Conservation (phyloP, 2,888 invertebrate genomes). For the Macrosoma leucophasiata region DNA sequence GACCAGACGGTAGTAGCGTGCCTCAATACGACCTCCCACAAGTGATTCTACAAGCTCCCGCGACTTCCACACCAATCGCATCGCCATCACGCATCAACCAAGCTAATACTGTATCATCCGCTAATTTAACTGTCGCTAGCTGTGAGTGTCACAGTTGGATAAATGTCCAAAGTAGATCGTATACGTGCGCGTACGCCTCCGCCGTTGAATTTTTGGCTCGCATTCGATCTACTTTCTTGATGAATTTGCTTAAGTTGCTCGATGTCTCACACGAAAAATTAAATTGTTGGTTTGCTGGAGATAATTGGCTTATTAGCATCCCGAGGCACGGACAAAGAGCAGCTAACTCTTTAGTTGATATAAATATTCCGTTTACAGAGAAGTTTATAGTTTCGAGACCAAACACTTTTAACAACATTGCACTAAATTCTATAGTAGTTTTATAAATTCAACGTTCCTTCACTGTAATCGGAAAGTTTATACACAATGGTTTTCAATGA, state of each 20-base stretch:
- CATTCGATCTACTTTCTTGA: constrained; percentile 47
- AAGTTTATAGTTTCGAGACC: too few relatives aligned
- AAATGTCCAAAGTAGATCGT: constrained; percentile 47
- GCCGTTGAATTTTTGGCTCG: constrained; percentile 14
- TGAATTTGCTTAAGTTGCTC: constrained; percentile 49
- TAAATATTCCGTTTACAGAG: constrained; percentile 16
- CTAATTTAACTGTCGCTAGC: constrained; percentile 75
- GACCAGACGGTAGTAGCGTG: constrained; percentile 78
- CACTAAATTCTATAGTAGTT: too few relatives aligned
- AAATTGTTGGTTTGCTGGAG: constrained; percentile 14
- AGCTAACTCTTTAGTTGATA: constrained; percentile 34
- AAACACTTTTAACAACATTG: too few relatives aligned
- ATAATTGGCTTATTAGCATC: constrained; percentile 28
- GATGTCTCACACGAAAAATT: constrained; percentile 32
- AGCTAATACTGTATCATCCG: constrained; percentile 69
- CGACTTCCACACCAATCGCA: constrained; percentile 74
- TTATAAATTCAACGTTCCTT: too few relatives aligned
- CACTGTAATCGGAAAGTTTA: constrained; percentile 16
- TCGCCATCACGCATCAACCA: constrained; percentile 71
- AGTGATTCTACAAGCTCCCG: constrained; percentile 86
- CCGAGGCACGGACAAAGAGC: constrained; percentile 35
- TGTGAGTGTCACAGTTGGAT: constrained; percentile 78
- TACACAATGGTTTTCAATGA: too few relatives aligned
- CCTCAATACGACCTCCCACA: constrained; percentile 82
- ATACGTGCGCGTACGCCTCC: too few relatives aligned